Evolutionary conservation across 2,113 vertebrate species (phyloP).

Genomic region (Paralichthys olivaceus): DNA sequence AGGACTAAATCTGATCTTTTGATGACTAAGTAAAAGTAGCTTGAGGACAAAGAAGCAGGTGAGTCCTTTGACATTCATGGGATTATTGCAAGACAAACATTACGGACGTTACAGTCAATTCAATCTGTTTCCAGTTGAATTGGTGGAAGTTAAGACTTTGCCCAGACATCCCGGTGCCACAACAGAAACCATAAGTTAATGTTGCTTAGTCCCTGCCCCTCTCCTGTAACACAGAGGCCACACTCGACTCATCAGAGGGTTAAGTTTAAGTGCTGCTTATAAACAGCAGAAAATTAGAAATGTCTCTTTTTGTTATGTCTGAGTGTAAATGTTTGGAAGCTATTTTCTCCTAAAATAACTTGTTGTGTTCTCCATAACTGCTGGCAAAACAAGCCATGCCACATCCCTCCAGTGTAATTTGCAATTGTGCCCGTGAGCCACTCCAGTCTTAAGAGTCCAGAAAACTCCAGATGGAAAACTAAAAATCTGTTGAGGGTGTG

Average conservation of each 20-base stretch:
- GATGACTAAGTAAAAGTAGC: slow-evolving; percentile 3
- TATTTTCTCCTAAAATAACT: slow-evolving; percentile 44
- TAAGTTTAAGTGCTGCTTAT: slow-evolving; percentile 30
- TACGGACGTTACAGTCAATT: slow-evolving; percentile 15
- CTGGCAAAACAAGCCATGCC: slow-evolving; percentile 23
- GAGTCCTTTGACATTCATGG: slow-evolving; percentile 31
- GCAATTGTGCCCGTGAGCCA: slow-evolving; percentile 22
- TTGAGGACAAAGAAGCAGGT: slow-evolving; percentile 4
- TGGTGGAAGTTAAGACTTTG: slow-evolving; percentile 42
- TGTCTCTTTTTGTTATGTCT: slow-evolving; percentile 44
- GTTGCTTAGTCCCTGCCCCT: slow-evolving; percentile 13
- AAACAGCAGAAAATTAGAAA: slow-evolving; percentile 8
- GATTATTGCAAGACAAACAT: slow-evolving; percentile 34
- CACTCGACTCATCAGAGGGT: slow-evolving; percentile 20
- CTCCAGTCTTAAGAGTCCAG: slow-evolving; percentile 26
- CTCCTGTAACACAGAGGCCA: not conserved
- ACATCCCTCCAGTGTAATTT: slow-evolving; percentile 47
- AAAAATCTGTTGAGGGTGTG: slow-evolving; percentile 51
- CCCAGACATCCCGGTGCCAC: slow-evolving; percentile 37
- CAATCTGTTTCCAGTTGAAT: slow-evolving; percentile 5
- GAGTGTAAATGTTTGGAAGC: slow-evolving; percentile 28
- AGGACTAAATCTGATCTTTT: slow-evolving; percentile 14
- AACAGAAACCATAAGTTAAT: slow-evolving; percentile 13
- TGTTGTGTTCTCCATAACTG: slow-evolving; percentile 7
- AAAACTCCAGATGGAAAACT: slow-evolving; percentile 63